Evolutionary conservation across 2,797 vertebrate species (phyloP), one percentile per base, ranked within the genome.

Genomic region (Psittacula echo): DNA sequence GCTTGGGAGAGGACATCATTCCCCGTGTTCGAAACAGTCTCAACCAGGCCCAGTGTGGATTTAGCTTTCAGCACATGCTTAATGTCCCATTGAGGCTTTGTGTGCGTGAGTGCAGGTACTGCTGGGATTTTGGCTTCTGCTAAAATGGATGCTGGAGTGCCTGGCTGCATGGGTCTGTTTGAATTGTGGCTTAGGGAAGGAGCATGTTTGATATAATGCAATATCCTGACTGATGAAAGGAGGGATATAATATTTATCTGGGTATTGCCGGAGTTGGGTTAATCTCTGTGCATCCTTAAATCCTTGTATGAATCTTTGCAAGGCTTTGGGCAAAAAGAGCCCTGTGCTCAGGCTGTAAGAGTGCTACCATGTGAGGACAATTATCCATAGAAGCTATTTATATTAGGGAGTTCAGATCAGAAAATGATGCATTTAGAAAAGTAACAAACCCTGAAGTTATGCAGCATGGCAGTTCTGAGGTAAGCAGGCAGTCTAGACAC

Each of bases 91-190:
- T 24, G 44, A 70, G 29, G 41, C 21, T 80, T 56, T 6, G 2
- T 13, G 5, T 42, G 32, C 22, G 29, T 0, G 0, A 42, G 19
- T 18, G 1, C 23, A 42, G 50, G 34, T 42, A 26, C 22, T 1
- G 2, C 32, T 85, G 76, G 30, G 24, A 29, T 32, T 86, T 56
- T 26, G 34, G 13, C 11, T 51, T 30, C 27, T 37, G 76, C 20
- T 74, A 7, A 44, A 65, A 61, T 32, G n/a, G n/a, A 5, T 89
- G 77, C 32, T 84, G 56, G 61, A 58, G 26, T 32, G 6, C 42
- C 41, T 76, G 60, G 65, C 26, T 70, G 7, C 21, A 5, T 7
- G 13, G 30, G 5, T 62, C 17, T 32, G 9, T 29, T 47, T 68
- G n/a, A 47, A 15, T 13, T 72, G 60, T 56, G 68, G 27, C 34